phyloP scores from a whole-genome alignment of 23 tunicate genomes.

The Diplosoma virens region DNA sequence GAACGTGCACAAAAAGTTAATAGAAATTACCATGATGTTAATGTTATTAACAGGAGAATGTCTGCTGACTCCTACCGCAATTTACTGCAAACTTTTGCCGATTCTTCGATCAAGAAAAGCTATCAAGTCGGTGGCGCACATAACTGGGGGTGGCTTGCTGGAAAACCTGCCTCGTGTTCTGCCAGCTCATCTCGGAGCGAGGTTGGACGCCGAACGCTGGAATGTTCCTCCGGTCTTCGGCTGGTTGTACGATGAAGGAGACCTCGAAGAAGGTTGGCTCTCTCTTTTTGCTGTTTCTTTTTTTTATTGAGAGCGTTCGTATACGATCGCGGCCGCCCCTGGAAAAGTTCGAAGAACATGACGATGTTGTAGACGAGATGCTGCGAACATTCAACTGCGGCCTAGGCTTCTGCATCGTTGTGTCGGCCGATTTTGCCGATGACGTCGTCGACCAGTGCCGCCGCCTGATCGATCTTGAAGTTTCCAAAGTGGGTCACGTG shows the following conservation, averaged over 20 bases:
- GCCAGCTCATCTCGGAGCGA: conserved; percentile 38
- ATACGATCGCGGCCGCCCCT: background rate
- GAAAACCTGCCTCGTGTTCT: conserved; percentile 73
- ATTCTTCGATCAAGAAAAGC: conserved; percentile 23
- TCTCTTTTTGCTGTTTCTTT: too few species aligned
- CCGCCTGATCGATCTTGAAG: background rate
- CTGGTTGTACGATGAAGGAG: conserved; percentile 62
- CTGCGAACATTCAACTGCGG: conserved; percentile 83
- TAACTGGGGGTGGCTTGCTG: conserved; percentile 78
- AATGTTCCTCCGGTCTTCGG: conserved; percentile 51
- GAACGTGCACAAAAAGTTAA: too few species aligned
- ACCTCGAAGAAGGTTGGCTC: conserved; percentile 37
- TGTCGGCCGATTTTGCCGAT: conserved; percentile 6
- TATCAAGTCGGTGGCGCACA: conserved; percentile 54
- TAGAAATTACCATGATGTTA: too few species aligned
- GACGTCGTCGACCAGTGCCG: conserved; percentile 34
- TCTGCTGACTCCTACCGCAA: conserved; percentile 67
- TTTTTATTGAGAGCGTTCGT: background rate
- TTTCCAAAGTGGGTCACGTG: conserved; percentile 30
- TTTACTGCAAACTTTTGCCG: conserved; percentile 61
- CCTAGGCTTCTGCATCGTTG: conserved; percentile 66
- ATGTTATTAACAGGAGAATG: conserved; percentile 40
- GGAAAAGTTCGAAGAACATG: background rate
- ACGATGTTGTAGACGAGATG: conserved; percentile 48
- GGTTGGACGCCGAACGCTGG: conserved; percentile 56